Evolutionary conservation across 2,797 vertebrate genomes (phyloP), one percentile per base, ranked within the genome.

Genomic region (Parauchenoglanis punctatus): DNA sequence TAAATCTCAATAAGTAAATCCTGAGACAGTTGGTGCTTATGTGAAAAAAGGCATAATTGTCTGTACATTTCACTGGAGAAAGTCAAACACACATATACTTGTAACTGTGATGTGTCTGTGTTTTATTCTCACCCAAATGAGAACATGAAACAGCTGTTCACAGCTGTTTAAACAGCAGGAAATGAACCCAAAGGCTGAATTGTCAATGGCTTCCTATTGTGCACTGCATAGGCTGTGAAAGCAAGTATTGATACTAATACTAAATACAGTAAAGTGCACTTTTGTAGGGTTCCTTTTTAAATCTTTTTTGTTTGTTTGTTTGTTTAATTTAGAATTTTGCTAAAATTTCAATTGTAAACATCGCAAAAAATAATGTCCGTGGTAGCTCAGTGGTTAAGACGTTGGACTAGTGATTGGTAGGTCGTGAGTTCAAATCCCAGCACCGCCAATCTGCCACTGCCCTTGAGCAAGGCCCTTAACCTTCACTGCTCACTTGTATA

Each of bases 161-260:
- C 28, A 58, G 17, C 31, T 80, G 77, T 80, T 80, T 77, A 54
- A 54, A 54, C 75, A 77, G 52, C 75, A 77, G 75, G 25, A 54
- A 56, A 75, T 49, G n/a, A 75, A 75, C 73, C 44, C 44, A 35
- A 40, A 70, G 67, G 31, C 67, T 70, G 28, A 70, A 70, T 0
- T 40, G 67, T 17, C n/a, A 15, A 77, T 28, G 7, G 75, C 75
- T 56, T 77, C 49, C 75, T 77, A 2, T 77, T 28, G n/a, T 54
- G 7, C 35, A 54, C 10, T n/a, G 49, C 11, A 17, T 28, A 76
- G n/a, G 15, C 28, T 31, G n/a, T 77, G n/a, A 2, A 28, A n/a
- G 25, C 25, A 52, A 23, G 46, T 35, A 35, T 35, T 35, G 35
- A 35, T 52, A 76, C 12, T 28, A 46, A 52, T 13, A 76, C 46